phyloP scores from a whole-genome alignment of 2,888 invertebrate species.

The Oasisia sp. region DNA sequence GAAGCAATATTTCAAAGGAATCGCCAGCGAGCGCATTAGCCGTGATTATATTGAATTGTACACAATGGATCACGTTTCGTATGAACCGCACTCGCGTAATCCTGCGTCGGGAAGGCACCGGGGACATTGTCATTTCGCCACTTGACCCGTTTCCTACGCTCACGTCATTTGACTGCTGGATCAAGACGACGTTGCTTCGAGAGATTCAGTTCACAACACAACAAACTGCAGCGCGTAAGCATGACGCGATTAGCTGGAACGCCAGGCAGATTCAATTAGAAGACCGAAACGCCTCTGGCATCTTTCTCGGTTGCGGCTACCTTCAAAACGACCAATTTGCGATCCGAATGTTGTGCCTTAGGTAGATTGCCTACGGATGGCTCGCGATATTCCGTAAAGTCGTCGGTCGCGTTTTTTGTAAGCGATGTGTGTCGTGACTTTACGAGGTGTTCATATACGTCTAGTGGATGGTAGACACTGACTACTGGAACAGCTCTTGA shows the following conservation, averaged over 20 bases:
- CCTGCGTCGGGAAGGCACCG: background rate
- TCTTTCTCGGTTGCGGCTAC: background rate
- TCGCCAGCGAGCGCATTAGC: background rate
- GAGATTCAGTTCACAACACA: background rate
- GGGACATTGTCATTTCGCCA: background rate
- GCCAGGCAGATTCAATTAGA: background rate
- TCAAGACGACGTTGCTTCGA: background rate
- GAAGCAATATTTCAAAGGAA: constrained; percentile 2
- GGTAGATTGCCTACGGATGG: background rate
- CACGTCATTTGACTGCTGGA: background rate
- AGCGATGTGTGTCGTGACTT: background rate
- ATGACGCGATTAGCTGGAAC: background rate
- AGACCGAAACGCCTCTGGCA: background rate
- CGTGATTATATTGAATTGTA: background rate
- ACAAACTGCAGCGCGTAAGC: background rate
- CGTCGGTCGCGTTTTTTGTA: background rate
- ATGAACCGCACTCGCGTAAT: background rate
- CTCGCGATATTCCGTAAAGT: background rate
- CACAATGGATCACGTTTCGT: background rate
- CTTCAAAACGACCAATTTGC: background rate
- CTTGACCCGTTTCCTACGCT: background rate
- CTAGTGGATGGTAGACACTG: background rate
- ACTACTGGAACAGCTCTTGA: background rate
- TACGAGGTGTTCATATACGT: background rate
- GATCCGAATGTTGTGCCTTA: background rate